These are phyloP conservation scores for Anolis apletophallus DNA, from an alignment of 2,797 vertebrate species.

Conservation along the genomic window DNA sequence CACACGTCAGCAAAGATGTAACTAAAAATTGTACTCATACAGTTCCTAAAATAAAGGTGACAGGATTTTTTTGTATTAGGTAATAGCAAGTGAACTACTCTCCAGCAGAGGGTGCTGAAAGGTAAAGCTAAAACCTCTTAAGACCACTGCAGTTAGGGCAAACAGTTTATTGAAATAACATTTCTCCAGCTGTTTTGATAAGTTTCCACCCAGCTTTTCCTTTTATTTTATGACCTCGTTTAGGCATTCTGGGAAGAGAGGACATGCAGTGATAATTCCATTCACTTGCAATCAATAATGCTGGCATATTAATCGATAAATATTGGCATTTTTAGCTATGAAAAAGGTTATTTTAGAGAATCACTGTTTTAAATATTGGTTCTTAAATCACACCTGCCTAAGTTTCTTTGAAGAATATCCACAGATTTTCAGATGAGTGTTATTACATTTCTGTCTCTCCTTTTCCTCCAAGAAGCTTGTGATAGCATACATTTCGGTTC, in stretches of 20 bases:
- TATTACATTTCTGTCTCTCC: background rate
- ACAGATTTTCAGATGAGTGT: background rate
- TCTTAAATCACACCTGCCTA: background rate
- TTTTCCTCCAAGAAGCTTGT: background rate
- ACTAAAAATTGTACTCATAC: background rate
- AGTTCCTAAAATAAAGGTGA: background rate
- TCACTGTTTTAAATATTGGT: background rate
- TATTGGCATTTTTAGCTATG: background rate
- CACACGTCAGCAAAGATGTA: background rate
- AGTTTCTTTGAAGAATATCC: background rate
- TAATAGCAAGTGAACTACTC: background rate
- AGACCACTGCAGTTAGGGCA: background rate
- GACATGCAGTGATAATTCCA: background rate
- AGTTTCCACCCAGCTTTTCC: background rate
- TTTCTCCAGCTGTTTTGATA: background rate
- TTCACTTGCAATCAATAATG: slow-evolving; percentile 27
- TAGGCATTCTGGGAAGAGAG: slow-evolving; percentile 1
- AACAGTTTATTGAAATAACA: background rate
- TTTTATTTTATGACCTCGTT: background rate
- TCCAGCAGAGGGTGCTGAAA: slow-evolving; percentile 66
- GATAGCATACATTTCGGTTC: too few species aligned
- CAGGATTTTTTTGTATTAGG: background rate
- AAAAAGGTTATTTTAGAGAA: background rate
- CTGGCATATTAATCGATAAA: background rate
- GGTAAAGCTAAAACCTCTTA: background rate